These are phyloP conservation scores for Drosophila cyrtoloma DNA, from an alignment of 2,888 invertebrate genomes.

Conservation along the genomic window DNA sequence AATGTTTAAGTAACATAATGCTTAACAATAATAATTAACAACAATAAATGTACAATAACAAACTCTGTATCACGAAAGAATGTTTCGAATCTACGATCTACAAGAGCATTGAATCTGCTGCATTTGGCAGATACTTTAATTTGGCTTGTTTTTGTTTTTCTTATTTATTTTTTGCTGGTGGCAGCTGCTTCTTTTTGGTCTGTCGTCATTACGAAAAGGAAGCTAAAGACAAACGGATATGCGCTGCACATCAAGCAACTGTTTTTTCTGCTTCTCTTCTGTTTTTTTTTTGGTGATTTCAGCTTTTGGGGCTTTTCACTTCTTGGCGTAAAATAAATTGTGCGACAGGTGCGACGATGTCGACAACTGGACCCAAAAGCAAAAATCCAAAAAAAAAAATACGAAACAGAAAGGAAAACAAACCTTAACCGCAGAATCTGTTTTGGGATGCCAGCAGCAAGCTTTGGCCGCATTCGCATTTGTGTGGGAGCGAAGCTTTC, in stretches of 20 bases:
- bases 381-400: slow-evolving; percentile 7
- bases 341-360: slow-evolving; percentile 77
- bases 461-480: slow-evolving; percentile 43
- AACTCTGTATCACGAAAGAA: neutral
- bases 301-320: slow-evolving; percentile 71
- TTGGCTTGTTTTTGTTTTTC: slow-evolving; percentile 18
- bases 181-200: slow-evolving; percentile 73
- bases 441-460: slow-evolving; percentile 21
- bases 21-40: neutral
- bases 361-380: slow-evolving; percentile 60
- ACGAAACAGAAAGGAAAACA: slow-evolving; percentile 18
- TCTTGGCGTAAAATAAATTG: slow-evolving; percentile 78
- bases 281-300: slow-evolving; percentile 44
- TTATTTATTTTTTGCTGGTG: slow-evolving; percentile 46
- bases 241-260: slow-evolving; percentile 78
- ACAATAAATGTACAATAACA: neutral
- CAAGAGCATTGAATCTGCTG: slow-evolving; percentile 25
- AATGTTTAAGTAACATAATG: neutral
- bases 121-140: neutral
- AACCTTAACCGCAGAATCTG: slow-evolving; percentile 38
- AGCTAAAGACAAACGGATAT: slow-evolving; percentile 80
- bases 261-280: slow-evolving; percentile 46
- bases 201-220: slow-evolving; percentile 77
- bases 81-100: neutral
- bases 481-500: slow-evolving; percentile 77